Conservation (phyloP, 1,140 invertebrate species). For the Scaptomyza graminum region DNA sequence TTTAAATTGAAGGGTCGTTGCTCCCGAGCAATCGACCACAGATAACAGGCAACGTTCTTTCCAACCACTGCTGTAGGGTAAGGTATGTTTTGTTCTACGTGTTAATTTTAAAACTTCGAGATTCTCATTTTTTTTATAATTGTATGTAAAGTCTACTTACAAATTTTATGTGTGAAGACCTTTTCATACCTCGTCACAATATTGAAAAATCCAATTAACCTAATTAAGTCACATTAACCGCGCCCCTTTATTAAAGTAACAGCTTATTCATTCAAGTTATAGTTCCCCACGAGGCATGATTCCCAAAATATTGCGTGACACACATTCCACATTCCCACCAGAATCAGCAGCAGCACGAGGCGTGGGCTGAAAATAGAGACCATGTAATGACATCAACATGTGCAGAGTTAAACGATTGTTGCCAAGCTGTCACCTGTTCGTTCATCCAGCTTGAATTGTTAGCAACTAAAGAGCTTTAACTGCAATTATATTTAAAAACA, state of each 20-base stretch:
- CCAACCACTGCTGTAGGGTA: too few species aligned
- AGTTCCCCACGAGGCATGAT: constrained; percentile 29
- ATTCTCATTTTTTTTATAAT: too few species aligned
- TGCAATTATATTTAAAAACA: constrained; percentile 34
- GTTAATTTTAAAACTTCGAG: too few species aligned
- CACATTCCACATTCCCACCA: background rate
- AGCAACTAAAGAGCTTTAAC: constrained; percentile 22
- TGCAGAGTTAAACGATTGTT: constrained; percentile 64
- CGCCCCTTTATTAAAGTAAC: constrained; percentile 43
- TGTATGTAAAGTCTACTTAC: too few species aligned
- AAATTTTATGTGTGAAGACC: too few species aligned
- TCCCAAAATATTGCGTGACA: constrained; percentile 75
- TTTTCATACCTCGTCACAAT: constrained; percentile 22
- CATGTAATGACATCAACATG: constrained; percentile 76
- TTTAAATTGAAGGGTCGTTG: too few species aligned
- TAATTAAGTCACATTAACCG: constrained; percentile 70
- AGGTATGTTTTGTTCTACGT: too few species aligned
- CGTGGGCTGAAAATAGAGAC: constrained; percentile 35
- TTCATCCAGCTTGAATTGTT: constrained; percentile 6
- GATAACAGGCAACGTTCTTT: too few species aligned
- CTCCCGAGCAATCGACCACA: too few species aligned
- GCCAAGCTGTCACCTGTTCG: constrained; percentile 15
- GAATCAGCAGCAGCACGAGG: constrained; percentile 14
- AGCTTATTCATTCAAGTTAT: constrained; percentile 51
- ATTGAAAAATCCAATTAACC: constrained; percentile 80